Evolutionary conservation across 1,140 invertebrate genomes (phyloP), one percentile per base, ranked within the genome.

Genomic region (Cotesia vestalis): DNA sequence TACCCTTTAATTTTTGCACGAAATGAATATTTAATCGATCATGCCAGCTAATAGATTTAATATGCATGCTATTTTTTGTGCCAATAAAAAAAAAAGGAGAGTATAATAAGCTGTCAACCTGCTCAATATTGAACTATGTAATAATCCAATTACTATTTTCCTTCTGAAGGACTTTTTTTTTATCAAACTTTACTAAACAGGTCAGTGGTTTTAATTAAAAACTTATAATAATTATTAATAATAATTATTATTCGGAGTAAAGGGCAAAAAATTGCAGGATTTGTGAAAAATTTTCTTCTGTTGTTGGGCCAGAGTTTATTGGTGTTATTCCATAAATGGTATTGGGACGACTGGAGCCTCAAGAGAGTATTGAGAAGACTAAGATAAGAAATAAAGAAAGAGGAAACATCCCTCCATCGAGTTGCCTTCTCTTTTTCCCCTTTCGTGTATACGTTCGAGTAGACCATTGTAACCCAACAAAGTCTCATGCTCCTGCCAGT

Each of bases 261-360:
- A 64, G 2, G n/a, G 62, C 4, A 40, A 46, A 46, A 11, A 46
- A 46, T 9, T 9, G 11, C 40, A 46, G 3, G 57, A 59, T 59
- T 59, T 59, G 20, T 59, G 27, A 8, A 59, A 59, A 59, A 9
- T 59, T 46, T 38, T 64, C 38, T 38, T 14, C 63, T 67, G 4
- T 71, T 71, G 69, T 57, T 69, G 63, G 59, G 71, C 52, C 52
- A 52, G 59, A 59, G 66, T 46, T 69, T 74, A 74, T 72, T 66
- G 70, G 70, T 75, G 40, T 46, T 46, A 72, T 72, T 69, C 73
- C 73, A 75, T 75, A 75, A 75, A 75, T 75, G 73, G 73, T 75
- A 66, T 59, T 60, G 55, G 53, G 73, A 61, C 27, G 64, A 55
- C 66, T 69, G 51, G 14, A 38, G 46, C 60, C n/a, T 46, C 40